Percentiles rank a stretch among this genome's conserved stretches.
Conservation (phyloP, 2,113 vertebrate species). For the Dasypus novemcinctus region DNA sequence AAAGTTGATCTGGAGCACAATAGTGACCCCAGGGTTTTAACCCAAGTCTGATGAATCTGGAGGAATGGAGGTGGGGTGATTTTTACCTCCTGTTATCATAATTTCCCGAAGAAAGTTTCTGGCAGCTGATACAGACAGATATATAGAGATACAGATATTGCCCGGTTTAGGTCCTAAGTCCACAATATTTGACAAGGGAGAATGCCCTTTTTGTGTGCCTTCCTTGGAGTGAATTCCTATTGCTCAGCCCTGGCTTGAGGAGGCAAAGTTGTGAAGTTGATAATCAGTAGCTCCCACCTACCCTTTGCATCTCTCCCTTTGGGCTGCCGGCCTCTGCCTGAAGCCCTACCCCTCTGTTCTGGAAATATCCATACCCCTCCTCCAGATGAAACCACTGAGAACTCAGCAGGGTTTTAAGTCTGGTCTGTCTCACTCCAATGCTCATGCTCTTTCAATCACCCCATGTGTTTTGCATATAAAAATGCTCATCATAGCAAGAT, state of each 20-base stretch:
- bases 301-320: neutral
- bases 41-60: neutral
- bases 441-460: slow-evolving; percentile 21
- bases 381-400: neutral
- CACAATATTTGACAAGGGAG: neutral
- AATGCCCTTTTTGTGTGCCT: neutral
- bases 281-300: neutral
- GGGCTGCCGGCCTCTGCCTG: neutral
- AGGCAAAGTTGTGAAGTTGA: neutral
- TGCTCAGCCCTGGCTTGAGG: neutral
- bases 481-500: slow-evolving; percentile 51
- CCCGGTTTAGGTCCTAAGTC: neutral
- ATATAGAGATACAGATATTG: too few species aligned
- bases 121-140: neutral
- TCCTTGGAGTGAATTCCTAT: neutral
- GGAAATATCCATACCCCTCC: neutral
- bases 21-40: neutral
- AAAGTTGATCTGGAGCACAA: neutral
- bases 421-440: slow-evolving; percentile 10
- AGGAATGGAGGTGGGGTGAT: neutral
- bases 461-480: slow-evolving; percentile 54
- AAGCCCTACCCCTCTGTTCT: neutral
- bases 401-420: neutral
- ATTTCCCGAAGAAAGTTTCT: neutral
- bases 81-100: neutral